These are phyloP conservation scores for Ectobius pallidus DNA, from an alignment of 2,888 invertebrate species.

Conservation along the genomic window DNA sequence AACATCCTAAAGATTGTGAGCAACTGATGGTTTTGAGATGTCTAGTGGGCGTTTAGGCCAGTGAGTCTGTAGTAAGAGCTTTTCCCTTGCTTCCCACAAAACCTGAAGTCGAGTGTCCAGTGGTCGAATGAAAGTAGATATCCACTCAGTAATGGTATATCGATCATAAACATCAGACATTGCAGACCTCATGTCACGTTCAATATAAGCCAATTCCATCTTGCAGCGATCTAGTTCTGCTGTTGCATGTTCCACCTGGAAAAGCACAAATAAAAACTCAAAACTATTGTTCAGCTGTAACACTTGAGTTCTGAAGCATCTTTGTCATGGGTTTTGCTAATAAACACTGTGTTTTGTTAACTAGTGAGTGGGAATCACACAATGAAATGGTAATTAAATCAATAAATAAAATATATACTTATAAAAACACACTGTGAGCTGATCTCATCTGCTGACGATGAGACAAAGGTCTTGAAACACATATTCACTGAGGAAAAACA, in stretches of 20 bases:
- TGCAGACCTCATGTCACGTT: constrained; percentile 54
- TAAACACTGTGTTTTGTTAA: too few species aligned
- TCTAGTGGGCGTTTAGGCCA: constrained; percentile 63
- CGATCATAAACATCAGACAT: constrained; percentile 56
- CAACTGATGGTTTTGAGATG: constrained; percentile 5
- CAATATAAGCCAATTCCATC: constrained; percentile 55
- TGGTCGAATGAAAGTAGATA: constrained; percentile 55
- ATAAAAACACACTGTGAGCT: too few species aligned
- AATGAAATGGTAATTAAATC: too few species aligned
- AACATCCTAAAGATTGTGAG: not conserved
- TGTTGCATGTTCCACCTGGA: constrained; percentile 55
- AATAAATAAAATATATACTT: too few species aligned
- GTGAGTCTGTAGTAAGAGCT: constrained; percentile 55
- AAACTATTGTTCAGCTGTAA: not conserved
- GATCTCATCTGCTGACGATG: too few species aligned
- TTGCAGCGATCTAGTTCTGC: constrained; percentile 54
- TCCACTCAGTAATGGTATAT: constrained; percentile 57
- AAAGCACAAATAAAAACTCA: constrained; percentile 20
- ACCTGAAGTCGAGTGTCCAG: constrained; percentile 53
- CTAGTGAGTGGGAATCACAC: too few species aligned
- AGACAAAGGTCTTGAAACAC: too few species aligned
- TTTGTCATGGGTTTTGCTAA: too few species aligned
- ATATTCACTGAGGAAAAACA: too few species aligned
- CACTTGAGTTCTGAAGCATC: too few species aligned
- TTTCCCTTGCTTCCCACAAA: constrained; percentile 55